Conservation (phyloP, 1,140 invertebrate species). For the Eubasilissa regina region DNA sequence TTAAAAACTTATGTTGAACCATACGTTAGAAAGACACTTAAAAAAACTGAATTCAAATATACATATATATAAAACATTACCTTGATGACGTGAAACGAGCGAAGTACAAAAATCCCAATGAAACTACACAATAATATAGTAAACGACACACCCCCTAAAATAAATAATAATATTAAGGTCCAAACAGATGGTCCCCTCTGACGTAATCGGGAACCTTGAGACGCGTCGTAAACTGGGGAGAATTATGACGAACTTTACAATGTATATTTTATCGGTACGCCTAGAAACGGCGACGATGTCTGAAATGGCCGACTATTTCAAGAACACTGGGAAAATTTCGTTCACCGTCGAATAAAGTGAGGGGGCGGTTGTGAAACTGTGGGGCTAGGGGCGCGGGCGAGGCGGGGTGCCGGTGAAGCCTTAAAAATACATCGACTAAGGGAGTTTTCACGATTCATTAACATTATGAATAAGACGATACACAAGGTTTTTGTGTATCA, state of each 20-base stretch:
- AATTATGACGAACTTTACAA: constrained; percentile 1
- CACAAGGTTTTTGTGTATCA: too few species aligned
- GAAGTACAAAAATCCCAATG: too few species aligned
- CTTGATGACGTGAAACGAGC: too few species aligned
- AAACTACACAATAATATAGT: too few species aligned
- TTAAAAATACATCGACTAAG: neutral
- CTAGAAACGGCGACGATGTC: neutral
- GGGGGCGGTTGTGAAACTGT: neutral
- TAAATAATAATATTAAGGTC: too few species aligned
- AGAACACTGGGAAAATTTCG: constrained; percentile 31
- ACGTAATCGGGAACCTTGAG: constrained; percentile 1
- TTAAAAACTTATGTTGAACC: too few species aligned
- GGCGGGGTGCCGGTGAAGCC: neutral
- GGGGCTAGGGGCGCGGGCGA: neutral
- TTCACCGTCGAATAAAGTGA: constrained; percentile 5
- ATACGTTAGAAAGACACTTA: too few species aligned
- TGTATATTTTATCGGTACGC: neutral
- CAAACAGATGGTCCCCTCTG: neutral
- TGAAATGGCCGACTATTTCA: constrained; percentile 34
- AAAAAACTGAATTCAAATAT: too few species aligned
- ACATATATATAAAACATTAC: too few species aligned
- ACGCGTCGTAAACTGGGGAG: neutral
- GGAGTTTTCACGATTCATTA: neutral
- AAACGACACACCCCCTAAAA: too few species aligned
- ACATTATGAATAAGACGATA: too few species aligned